Conservation (phyloP, 2,888 invertebrate species). For the Dione vanillae region DNA sequence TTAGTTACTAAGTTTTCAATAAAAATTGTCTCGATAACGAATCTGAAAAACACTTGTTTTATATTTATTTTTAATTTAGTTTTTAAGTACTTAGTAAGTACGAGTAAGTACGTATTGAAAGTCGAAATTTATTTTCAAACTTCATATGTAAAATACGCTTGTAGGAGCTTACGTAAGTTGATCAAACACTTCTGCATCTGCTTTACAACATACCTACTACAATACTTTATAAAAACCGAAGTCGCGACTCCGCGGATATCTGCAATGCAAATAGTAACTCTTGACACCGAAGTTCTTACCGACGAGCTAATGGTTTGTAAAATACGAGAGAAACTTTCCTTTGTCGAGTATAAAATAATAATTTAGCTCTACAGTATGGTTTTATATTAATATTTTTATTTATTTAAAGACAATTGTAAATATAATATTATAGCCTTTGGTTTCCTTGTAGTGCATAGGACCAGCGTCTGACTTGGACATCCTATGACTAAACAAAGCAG, state of each 20-base stretch:
- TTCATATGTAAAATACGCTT: not conserved
- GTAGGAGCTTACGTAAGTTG: no score
- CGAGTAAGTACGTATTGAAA: not conserved
- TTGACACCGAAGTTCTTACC: slow-evolving; percentile 10
- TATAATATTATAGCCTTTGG: no score
- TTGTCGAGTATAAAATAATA: not conserved
- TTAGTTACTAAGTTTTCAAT: no score
- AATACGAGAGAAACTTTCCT: not conserved
- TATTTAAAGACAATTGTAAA: no score
- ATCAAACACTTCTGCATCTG: not conserved
- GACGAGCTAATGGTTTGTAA: slow-evolving; percentile 1
- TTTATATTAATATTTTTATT: not conserved
- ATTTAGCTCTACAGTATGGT: not conserved
- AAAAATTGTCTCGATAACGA: no score
- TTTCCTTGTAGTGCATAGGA: no score
- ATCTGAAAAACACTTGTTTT: no score
- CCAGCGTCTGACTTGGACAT: no score
- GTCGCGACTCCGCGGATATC: slow-evolving; percentile 10
- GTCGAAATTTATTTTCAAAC: not conserved
- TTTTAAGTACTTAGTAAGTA: no score
- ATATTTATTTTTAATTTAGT: no score
- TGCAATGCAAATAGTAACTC: slow-evolving; percentile 21
- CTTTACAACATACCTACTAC: not conserved
- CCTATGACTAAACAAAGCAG: no score
- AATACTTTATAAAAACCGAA: slow-evolving; percentile 5